Evolutionary conservation across 2,113 vertebrate genomes (phyloP), one percentile per base, ranked within the genome.

Genomic region (Megaceryle torquata): DNA sequence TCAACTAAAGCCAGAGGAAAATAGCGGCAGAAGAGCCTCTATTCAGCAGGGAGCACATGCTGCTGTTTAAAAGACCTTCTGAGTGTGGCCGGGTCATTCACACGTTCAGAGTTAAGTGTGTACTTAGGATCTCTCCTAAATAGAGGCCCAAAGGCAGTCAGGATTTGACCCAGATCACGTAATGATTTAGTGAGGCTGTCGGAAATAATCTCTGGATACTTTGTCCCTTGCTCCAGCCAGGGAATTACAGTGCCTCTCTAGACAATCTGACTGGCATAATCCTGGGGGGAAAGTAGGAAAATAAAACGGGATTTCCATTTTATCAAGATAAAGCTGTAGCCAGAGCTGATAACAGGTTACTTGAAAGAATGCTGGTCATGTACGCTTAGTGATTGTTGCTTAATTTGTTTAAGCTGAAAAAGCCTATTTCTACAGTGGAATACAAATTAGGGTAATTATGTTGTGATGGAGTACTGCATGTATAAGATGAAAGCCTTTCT

Each of bases 371-470:
- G 84, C 96, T 54, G 93, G 81, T 93, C 96, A 89, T 97, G 95
- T 96, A 96, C 4, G 4, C 89, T 97, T 93, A 89, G 84, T 90
- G 95, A 97, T 96, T 93, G 89, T 97, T 95, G 86, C 92, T 95
- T 97, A 97, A 97, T 97, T 97, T 96, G 96, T 97, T 97, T 97
- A 96, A 97, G 87, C 92, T 96, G 96, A 96, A 96, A 96, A 96
- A 95, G 83, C 88, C 92, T 95, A 37, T 97, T 97, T 97, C 96
- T 97, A 95, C 92, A 93, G 94, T 63, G 65, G 97, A 97, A 97
- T 97, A 97, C 97, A 97, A 97, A 97, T 97, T 96, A 97, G 96
- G 96, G 92, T 97, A 97, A 97, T 97, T 97, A 97, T 84, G 75
- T 96, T 96, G 93, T 97, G 96, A 96, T 96, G 88, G 94, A 96